A percentile compares a stretch with the other conserved stretches of the same genome.
These are phyloP conservation scores for Pseudomyrmex concolor DNA, from an alignment of 1,140 invertebrate species.

Conservation along the genomic window DNA sequence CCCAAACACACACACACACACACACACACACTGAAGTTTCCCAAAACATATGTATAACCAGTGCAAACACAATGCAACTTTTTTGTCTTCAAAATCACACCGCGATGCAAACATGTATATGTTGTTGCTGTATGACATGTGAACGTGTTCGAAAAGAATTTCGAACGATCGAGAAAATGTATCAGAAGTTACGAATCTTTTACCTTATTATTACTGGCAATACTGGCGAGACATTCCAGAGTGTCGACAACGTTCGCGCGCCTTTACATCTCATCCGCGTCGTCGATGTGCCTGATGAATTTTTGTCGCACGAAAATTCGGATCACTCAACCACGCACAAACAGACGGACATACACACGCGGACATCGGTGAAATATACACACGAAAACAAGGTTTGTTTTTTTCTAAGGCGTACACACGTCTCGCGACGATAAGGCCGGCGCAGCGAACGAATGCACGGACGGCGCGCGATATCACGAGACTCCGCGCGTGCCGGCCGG, in stretches of 20 bases:
- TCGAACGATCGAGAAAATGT: not conserved
- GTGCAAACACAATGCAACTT: no score
- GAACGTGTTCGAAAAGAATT: not conserved
- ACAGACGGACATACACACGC: not conserved
- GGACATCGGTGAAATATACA: not conserved
- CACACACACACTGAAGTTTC: no score
- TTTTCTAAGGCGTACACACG: not conserved
- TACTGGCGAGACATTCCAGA: slow-evolving; percentile 31
- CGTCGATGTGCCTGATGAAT: slow-evolving; percentile 24
- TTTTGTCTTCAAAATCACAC: no score
- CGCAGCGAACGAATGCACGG: not conserved
- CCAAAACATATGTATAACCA: no score
- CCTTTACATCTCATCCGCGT: slow-evolving; percentile 45
- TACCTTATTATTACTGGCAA: slow-evolving; percentile 43
- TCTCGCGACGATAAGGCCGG: slow-evolving; percentile 37
- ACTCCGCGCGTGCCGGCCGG: slow-evolving; percentile 54
- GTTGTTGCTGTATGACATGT: no score
- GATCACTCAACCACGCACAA: slow-evolving; percentile 14
- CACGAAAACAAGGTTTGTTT: slow-evolving; percentile 14
- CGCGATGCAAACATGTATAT: no score
- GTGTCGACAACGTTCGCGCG: not conserved
- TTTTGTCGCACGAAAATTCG: slow-evolving; percentile 18
- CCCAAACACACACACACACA: no score
- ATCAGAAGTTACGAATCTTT: slow-evolving; percentile 4
- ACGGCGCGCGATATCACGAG: slow-evolving; percentile 40